Percentiles rank a stretch among this genome's conserved stretches.
phyloP scores from a whole-genome alignment of 2,113 vertebrate genomes.

The Dasypus novemcinctus region DNA sequence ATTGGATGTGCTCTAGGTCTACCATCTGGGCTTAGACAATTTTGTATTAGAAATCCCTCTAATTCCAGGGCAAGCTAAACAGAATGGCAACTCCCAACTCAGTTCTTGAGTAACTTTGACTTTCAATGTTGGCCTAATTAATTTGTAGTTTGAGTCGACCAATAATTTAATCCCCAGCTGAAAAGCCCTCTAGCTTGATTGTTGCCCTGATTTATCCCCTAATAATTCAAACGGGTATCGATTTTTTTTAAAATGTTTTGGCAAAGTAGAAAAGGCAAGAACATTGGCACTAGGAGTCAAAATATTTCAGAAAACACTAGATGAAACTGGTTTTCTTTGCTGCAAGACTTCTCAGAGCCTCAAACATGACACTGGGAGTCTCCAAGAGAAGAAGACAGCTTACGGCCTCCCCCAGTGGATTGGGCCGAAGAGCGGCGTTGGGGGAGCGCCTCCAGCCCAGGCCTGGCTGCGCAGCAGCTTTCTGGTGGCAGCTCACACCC shows the following conservation, averaged over 20 bases:
- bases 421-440: accelerated
- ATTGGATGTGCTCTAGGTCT: neutral
- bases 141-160: neutral
- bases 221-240: neutral
- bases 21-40: neutral
- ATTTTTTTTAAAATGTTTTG: no score
- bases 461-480: neutral
- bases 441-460: neutral
- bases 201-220: neutral
- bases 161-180: no score
- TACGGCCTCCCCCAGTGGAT: no score
- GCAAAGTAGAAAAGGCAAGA: neutral
- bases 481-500: accelerated
- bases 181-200: neutral
- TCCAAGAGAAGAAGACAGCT: neutral
- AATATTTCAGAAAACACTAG: neutral
- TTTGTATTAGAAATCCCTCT: neutral
- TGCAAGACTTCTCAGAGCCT: neutral
- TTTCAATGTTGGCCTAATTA: neutral
- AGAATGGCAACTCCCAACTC: neutral
- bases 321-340: neutral
- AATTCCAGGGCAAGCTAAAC: neutral
- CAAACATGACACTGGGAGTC: neutral
- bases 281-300: neutral
- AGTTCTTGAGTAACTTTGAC: neutral